Percentiles rank a stretch among this genome's conserved stretches.
Conservation (phyloP, 2,888 invertebrate genomes). For the Melanchra persicariae region DNA sequence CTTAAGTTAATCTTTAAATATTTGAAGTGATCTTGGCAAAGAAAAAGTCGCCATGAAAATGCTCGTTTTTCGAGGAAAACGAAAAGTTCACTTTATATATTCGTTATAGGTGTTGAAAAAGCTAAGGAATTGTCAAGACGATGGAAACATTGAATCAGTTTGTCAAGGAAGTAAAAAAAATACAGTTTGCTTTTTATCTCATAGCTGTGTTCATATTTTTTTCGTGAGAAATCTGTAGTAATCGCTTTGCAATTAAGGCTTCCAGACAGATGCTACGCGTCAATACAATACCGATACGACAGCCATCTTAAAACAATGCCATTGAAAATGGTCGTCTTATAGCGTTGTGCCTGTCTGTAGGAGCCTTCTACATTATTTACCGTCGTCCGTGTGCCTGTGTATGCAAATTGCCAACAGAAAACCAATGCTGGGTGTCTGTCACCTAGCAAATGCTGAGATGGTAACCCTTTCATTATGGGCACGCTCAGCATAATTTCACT, state of each 20-base stretch:
- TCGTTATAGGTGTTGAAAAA: conserved; percentile 1
- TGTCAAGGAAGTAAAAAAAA: neutral
- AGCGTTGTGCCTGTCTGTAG: neutral
- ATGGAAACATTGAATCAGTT: neutral
- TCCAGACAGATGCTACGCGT: neutral
- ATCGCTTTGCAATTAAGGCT: neutral
- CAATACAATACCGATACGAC: neutral
- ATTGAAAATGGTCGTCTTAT: neutral
- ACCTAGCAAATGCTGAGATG: too few species aligned
- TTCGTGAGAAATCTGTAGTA: neutral
- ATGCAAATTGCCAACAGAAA: too few species aligned
- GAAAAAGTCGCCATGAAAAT: neutral
- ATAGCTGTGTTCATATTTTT: too few species aligned
- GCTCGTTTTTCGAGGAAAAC: neutral
- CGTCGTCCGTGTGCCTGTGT: too few species aligned
- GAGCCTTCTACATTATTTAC: neutral
- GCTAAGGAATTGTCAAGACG: neutral
- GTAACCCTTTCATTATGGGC: too few species aligned
- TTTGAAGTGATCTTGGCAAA: conserved; percentile 5
- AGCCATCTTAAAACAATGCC: neutral
- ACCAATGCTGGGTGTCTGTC: too few species aligned
- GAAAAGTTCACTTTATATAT: neutral
- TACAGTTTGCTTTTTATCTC: neutral
- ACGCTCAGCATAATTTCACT: too few species aligned
- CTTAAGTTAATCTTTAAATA: conserved; percentile 19